Evolutionary conservation across 2,797 vertebrate species (phyloP).

Genomic region (Buphagus erythrorhynchus): DNA sequence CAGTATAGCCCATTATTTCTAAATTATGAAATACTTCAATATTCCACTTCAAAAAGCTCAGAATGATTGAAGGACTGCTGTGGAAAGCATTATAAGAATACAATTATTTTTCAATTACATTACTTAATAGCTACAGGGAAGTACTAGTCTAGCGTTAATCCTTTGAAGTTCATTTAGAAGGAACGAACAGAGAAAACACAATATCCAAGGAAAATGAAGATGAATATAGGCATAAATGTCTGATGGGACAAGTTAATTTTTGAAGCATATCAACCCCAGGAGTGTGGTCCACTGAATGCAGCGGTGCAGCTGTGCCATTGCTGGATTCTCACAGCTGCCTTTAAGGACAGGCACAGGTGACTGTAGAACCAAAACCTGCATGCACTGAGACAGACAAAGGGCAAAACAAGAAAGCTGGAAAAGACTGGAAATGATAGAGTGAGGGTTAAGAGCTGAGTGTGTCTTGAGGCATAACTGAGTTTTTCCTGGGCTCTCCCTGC

Average conservation of each 20-base stretch:
- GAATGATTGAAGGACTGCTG: neutral
- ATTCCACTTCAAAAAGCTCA: neutral
- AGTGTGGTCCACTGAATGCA: neutral
- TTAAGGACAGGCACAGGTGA: neutral
- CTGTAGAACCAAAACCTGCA: neutral
- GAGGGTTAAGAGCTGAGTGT: neutral
- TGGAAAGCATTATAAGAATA: neutral
- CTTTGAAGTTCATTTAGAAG: constrained; percentile 26
- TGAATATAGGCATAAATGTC: neutral
- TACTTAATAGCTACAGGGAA: neutral
- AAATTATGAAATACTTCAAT: neutral
- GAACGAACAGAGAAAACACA: neutral
- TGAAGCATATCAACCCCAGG: neutral
- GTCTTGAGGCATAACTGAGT: neutral
- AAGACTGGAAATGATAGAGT: neutral
- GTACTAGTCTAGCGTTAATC: neutral
- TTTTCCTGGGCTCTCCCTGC: neutral
- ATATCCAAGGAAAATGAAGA: neutral
- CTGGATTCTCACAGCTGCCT: neutral
- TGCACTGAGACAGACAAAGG: neutral
- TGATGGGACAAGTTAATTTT: neutral
- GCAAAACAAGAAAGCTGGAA: neutral
- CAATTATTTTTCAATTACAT: constrained; percentile 5
- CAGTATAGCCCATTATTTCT: neutral
- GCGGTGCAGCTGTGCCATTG: neutral